Base-by-base conservation (phyloP, 2,797 vertebrate species). In the Danio albolineatus region DNA sequence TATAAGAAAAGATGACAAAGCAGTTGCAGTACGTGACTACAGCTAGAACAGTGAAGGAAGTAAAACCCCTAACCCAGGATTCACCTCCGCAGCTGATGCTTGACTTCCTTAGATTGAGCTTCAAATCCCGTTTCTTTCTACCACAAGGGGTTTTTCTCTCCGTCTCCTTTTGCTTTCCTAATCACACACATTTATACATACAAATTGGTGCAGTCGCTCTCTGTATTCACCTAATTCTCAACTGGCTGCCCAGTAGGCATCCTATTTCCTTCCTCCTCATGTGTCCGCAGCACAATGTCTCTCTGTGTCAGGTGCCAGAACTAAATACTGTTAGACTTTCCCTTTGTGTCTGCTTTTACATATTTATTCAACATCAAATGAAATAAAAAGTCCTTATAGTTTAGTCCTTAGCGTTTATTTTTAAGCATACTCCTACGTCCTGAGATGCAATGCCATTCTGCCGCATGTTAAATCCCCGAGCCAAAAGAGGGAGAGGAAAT, bases 401-500 rank as follows among this genome's bases (percentile, higher is more conserved):
- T 44, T 38, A 38, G 28, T 28, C 28, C 3, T 28, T 28, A 28
- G 28, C 28, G 1, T 38, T 51, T 62, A 19, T 62, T 41, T 74
- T 43, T 53, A 17, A 38, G 17, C 10, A 14, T 57, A 44, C 7
- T 21, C 14, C 10, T 5, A 53, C 43, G 60, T 16, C 39, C 13
- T 73, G 21, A 10, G 8, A 44, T 65, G 10, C 19, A 10, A 8
- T 62, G 17, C 60, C 16, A 46, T 4, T 14, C 16, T 51, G 36
- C 28, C 16, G 10, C 61, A 57, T 78, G 80, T 71, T 74, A 54
- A 10, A 65, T 12, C 14, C 14, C 6, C 69, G 53, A 72, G 51
- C 61, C n/a, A 59, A 41, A 74, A 53, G n/a, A 78, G 62, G 16
- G 43, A 36, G 14, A 51, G 74, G 80, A 82, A 69, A 67, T 84